Base-by-base conservation (phyloP, 2,797 vertebrate genomes). In the Syngnathus acus region DNA sequence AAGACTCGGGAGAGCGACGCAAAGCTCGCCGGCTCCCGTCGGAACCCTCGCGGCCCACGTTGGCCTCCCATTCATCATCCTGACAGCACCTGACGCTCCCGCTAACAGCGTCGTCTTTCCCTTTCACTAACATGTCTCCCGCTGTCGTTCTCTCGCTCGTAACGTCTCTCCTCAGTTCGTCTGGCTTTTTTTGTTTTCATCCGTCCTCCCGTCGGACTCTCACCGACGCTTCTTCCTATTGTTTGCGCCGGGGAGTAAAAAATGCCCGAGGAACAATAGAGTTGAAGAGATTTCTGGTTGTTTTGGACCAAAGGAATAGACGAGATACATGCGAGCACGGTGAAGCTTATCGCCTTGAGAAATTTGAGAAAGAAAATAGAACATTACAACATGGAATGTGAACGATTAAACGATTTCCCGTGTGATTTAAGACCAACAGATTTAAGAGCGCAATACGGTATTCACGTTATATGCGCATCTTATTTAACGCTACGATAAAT, bases 41-140 rank as follows among this genome's bases (percentile, higher is more conserved):
- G 87, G 77, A 75, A 82, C 80, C 80, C 75, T 82, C 79, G 78
- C 83, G 80, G 75, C 82, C 85, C 57, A 67, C 79, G 60, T 81
- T 82, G 83, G 82, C 80, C 83, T 83, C 85, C 85, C 84, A 76
- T 89, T 88, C 85, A 76, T 90, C 85, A 86, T 87, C 72, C 79
- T 88, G 89, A 85, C 80, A 82, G 72, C 80, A 76, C 80, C 82
- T 86, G 86, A 86, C 82, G 83, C 76, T 66, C 72, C 77, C 11
- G 78, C 82, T 68, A 69, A 78, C 80, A 67, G 67, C 69, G 3
- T 62, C 72, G 32, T 67, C 65, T 51, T 43, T 75, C 62, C 75
- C 67, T 62, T 73, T 76, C 78, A 71, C 68, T 69, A 60, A 62
- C 53, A 19, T 64, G 68, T 79, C 75, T 76, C 58, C 59, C 55